phyloP scores from a whole-genome alignment of 2,113 vertebrate species.

The Leptobrachium ailaonicum region DNA sequence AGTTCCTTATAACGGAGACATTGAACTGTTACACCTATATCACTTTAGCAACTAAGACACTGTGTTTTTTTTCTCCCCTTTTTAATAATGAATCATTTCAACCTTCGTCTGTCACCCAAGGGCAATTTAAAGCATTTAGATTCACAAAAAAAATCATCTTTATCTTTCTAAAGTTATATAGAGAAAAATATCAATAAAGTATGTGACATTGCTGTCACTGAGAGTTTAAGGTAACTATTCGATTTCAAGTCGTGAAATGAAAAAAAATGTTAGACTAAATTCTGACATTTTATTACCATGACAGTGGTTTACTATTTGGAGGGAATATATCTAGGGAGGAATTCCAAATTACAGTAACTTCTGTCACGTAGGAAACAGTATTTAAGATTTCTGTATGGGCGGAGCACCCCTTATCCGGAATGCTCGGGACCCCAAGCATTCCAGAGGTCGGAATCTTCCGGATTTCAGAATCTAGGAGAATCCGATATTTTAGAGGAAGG shows the following conservation, averaged over 20 bases:
- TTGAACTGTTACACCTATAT: slow-evolving; percentile 32
- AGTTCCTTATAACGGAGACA: slow-evolving; percentile 13
- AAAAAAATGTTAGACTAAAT: no score
- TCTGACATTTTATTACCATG: no score
- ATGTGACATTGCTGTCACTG: slow-evolving; percentile 16
- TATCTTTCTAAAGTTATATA: slow-evolving; percentile 14
- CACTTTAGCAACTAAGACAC: slow-evolving; percentile 24
- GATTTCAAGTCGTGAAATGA: not conserved
- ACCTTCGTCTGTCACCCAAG: slow-evolving; percentile 28
- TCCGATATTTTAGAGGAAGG: no score
- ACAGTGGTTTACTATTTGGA: no score
- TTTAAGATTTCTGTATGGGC: no score
- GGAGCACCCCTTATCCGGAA: no score
- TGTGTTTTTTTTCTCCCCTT: not conserved
- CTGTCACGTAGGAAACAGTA: no score
- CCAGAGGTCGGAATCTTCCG: no score
- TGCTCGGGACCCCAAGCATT: no score
- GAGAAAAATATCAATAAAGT: slow-evolving; percentile 16
- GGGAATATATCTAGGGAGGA: no score
- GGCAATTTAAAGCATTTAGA: slow-evolving; percentile 37
- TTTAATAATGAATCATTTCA: slow-evolving; percentile 20
- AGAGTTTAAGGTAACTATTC: not conserved
- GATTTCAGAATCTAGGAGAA: no score
- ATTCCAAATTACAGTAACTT: no score
- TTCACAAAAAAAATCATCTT: slow-evolving; percentile 38